These are phyloP conservation scores for Lithophane leautieri DNA, from an alignment of 2,888 invertebrate genomes.

Conservation along the genomic window DNA sequence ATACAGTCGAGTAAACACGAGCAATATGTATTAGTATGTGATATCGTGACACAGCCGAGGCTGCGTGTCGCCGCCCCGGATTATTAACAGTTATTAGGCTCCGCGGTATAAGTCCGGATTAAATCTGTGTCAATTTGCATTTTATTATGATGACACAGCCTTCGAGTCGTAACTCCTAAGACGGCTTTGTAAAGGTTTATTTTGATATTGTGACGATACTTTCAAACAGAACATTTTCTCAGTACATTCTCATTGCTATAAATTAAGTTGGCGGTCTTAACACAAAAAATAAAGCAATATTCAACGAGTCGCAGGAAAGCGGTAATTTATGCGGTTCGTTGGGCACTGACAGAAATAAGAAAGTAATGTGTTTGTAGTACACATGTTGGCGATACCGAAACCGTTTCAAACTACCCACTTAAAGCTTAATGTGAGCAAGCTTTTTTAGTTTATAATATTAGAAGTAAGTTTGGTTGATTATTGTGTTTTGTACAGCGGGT, in stretches of 20 bases:
- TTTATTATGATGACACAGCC: constrained; percentile 86
- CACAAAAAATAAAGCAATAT: constrained; percentile 74
- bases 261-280: constrained; percentile 77
- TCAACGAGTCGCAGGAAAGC: constrained; percentile 78
- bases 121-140: constrained; percentile 89
- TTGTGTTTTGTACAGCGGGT: background rate
- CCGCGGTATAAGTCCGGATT: constrained; percentile 85
- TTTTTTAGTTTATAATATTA: background rate
- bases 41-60: constrained; percentile 57
- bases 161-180: constrained; percentile 84
- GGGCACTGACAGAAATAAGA: constrained; percentile 77
- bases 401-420: constrained; percentile 26
- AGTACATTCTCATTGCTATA: constrained; percentile 75
- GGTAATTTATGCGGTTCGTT: constrained; percentile 82
- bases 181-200: constrained; percentile 80
- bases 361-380: constrained; percentile 68
- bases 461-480: background rate
- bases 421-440: constrained; percentile 14
- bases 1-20: constrained; percentile 30
- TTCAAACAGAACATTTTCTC: constrained; percentile 29
- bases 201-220: constrained; percentile 65
- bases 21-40: constrained; percentile 41
- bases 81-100: constrained; percentile 87
- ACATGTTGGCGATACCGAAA: constrained; percentile 68
- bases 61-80: constrained; percentile 72